Evolutionary conservation across 2,797 vertebrate genomes (phyloP).

Genomic region (Sebastes hopkinsi): DNA sequence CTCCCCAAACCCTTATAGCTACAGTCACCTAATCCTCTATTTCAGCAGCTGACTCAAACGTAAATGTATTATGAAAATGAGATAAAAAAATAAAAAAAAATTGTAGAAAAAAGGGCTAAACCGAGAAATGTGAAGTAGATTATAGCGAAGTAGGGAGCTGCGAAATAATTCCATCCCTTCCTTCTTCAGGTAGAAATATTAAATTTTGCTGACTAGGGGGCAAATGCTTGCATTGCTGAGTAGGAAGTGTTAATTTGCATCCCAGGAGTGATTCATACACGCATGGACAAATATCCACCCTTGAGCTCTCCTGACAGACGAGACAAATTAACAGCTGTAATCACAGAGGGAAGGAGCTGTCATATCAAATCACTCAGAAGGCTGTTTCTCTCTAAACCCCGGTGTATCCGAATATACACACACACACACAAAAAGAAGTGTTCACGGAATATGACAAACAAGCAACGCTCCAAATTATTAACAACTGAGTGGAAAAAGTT

Average conservation of each 20-base stretch:
- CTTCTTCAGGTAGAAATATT: conserved; percentile 15
- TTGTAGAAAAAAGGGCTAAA: not conserved
- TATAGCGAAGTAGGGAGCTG: not conserved
- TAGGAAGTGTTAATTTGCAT: conserved; percentile 50
- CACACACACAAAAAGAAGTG: not conserved
- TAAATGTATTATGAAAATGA: not conserved
- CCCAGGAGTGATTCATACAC: conserved; percentile 47
- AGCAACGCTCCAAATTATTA: conserved; percentile 16
- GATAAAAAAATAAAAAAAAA: not conserved
- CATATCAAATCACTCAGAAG: conserved; percentile 57
- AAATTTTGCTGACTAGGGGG: conserved; percentile 35
- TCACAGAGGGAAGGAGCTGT: conserved; percentile 64
- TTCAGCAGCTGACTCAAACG: not conserved
- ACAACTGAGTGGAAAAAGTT: not conserved
- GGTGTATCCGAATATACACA: not conserved
- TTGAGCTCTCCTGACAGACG: conserved; percentile 64
- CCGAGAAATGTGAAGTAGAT: not conserved
- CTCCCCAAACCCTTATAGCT: not conserved
- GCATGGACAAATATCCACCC: conserved; percentile 60
- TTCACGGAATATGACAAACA: conserved; percentile 4
- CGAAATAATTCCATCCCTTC: not conserved
- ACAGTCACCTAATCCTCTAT: not conserved
- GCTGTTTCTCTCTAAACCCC: conserved; percentile 28
- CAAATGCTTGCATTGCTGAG: conserved; percentile 34
- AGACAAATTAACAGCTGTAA: conserved; percentile 74